Percentiles rank a stretch among this genome's conserved stretches.
Conservation (phyloP, 2,888 invertebrate genomes). For the Lymantria dispar region DNA sequence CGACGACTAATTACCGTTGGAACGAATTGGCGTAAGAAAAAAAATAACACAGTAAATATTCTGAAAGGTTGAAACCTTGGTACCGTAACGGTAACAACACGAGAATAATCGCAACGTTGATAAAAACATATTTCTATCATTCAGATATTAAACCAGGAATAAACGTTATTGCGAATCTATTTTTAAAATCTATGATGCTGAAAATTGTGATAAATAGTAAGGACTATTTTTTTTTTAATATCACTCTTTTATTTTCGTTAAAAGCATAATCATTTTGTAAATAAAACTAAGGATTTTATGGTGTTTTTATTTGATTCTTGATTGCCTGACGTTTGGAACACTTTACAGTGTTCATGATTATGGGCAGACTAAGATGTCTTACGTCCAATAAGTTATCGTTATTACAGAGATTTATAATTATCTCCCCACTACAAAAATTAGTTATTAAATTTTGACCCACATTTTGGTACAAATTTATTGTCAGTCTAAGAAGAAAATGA, state of each 20-base stretch:
- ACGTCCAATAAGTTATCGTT: no score
- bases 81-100: constrained; percentile 27
- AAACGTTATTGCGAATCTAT: constrained; percentile 15
- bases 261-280: no score
- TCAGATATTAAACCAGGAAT: constrained; percentile 13
- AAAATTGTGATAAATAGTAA: not conserved
- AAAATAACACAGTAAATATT: constrained; percentile 29
- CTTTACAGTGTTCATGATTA: no score
- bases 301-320: no score
- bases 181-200: constrained; percentile 11
- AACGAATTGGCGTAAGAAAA: not conserved
- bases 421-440: no score
- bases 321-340: no score
- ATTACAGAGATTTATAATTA: no score
- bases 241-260: not conserved
- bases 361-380: no score
- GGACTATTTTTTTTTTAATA: constrained; percentile 8
- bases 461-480: no score
- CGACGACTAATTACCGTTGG: constrained; percentile 37
- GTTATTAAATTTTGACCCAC: no score
- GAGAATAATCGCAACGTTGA: constrained; percentile 13
- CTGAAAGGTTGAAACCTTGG: constrained; percentile 23
- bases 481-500: no score
- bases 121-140: constrained; percentile 27
- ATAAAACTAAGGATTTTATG: no score